Conservation (phyloP, 2,888 invertebrate genomes). For the Ennomos fuscantarius region DNA sequence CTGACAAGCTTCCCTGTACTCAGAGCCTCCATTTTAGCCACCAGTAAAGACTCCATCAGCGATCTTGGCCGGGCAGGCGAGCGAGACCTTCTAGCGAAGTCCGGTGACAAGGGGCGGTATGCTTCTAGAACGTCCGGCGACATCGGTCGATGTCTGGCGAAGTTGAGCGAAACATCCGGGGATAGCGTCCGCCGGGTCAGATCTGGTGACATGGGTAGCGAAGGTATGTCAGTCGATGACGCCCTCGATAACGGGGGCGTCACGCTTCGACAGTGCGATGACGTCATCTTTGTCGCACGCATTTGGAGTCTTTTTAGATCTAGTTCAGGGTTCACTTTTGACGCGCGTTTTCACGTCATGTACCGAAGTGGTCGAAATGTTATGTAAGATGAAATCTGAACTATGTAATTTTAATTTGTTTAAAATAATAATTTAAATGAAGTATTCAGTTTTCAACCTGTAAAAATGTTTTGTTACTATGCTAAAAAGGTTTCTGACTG, state of each 20-base stretch:
- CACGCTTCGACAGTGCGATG: slow-evolving; percentile 79
- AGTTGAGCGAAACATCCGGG: slow-evolving; percentile 70
- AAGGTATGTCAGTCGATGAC: slow-evolving; percentile 70
- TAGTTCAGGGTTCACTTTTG: slow-evolving; percentile 2
- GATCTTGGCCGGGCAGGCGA: slow-evolving; percentile 88
- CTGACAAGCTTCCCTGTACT: slow-evolving; percentile 86
- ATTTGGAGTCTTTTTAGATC: slow-evolving; percentile 50
- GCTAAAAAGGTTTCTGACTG: too few relatives aligned
- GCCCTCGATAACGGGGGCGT: slow-evolving; percentile 81
- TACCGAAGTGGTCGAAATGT: not conserved
- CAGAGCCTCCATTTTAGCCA: slow-evolving; percentile 92
- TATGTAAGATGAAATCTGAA: too few relatives aligned
- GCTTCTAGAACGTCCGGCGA: slow-evolving; percentile 72
- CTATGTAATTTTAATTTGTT: too few relatives aligned
- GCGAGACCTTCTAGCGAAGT: slow-evolving; percentile 70
- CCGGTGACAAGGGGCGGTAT: slow-evolving; percentile 75
- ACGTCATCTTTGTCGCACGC: slow-evolving; percentile 82
- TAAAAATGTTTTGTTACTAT: too few relatives aligned
- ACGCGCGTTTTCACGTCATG: not conserved
- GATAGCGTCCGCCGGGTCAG: slow-evolving; percentile 40
- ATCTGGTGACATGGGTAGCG: slow-evolving; percentile 45
- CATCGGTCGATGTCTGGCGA: slow-evolving; percentile 62
- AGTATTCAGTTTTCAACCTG: too few relatives aligned
- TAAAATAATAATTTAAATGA: too few relatives aligned
- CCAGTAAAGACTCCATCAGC: slow-evolving; percentile 92